Base-by-base conservation (phyloP, 2,113 vertebrate species). In the Phylloscopus trochiloides region DNA sequence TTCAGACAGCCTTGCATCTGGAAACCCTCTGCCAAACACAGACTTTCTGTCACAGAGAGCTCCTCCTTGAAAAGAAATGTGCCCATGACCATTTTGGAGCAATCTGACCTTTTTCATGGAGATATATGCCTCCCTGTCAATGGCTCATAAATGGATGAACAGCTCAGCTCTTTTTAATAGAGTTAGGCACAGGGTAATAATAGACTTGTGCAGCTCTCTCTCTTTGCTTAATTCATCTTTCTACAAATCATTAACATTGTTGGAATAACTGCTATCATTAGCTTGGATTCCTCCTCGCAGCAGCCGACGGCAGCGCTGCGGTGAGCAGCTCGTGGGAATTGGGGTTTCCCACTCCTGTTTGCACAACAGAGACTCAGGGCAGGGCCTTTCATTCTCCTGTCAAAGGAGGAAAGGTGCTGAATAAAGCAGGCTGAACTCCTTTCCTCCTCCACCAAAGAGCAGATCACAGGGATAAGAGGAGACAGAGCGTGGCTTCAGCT, bases 91-190 rank as follows among this genome's bases (percentile, higher is more conserved):
- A 88, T 95, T 94, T 84, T 84, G 76, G 88, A 95, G 85, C 72
- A 90, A 94, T 80, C 82, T 96, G 96, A 96, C 96, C 96, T 96
- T 97, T 95, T 88, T 93, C 94, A 91, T 88, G 82, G 91, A 96
- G 92, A 97, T 96, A 97, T 97, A 96, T 95, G 73, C 77, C 82
- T 96, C 68, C 70, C 79, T 97, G 97, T 97, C 96, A 97, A 92
- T 74, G 93, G 93, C 93, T 97, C 97, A 97, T 97, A 97, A 97
- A 97, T 97, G 97, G 96, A 97, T 97, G 97, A 97, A 97, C 96
- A 97, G 94, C 97, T 97, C 96, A 97, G 97, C 97, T 97, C 96
- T 97, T 97, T 97, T 97, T 97, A 97, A 97, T 97, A 97, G 97
- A 97, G 97, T 95, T 96, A 95, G 91, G 93, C 95, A 90, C 89